These are phyloP conservation scores for Myotis davidii DNA, from an alignment of 2,113 vertebrate species.

Conservation along the genomic window DNA sequence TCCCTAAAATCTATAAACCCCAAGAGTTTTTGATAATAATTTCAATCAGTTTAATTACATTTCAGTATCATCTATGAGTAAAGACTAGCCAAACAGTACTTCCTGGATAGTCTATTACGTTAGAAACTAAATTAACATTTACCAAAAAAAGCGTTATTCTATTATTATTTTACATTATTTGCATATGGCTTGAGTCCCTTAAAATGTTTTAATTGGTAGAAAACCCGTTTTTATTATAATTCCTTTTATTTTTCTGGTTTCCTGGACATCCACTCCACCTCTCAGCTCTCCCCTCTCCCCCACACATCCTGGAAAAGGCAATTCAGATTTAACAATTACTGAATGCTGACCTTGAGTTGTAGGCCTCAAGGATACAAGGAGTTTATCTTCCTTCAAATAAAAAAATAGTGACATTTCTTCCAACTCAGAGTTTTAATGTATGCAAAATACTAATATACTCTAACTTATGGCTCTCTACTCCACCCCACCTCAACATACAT, in stretches of 20 bases:
- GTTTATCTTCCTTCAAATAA: neutral
- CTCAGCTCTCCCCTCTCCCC: neutral
- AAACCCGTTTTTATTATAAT: neutral
- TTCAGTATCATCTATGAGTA: conserved; percentile 1
- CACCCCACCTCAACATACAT: neutral
- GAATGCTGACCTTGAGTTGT: neutral
- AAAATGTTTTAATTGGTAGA: conserved; percentile 25
- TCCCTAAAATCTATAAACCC: conserved; percentile 18
- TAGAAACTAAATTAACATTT: conserved; percentile 32
- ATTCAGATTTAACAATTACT: neutral
- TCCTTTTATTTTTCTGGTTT: neutral
- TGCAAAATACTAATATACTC: neutral
- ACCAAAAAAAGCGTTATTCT: neutral
- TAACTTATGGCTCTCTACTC: neutral
- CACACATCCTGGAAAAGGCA: neutral
- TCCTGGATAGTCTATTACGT: conserved; percentile 22
- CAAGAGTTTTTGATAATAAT: neutral
- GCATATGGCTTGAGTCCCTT: conserved; percentile 3
- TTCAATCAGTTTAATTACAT: conserved; percentile 18
- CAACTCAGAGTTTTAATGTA: neutral
- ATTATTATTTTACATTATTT: neutral
- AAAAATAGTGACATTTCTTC: neutral
- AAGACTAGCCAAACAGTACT: conserved; percentile 1
- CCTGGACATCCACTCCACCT: neutral
- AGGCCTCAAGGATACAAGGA: neutral